phyloP scores from a whole-genome alignment of 2,113 vertebrate species.

The Redunca redunca region DNA sequence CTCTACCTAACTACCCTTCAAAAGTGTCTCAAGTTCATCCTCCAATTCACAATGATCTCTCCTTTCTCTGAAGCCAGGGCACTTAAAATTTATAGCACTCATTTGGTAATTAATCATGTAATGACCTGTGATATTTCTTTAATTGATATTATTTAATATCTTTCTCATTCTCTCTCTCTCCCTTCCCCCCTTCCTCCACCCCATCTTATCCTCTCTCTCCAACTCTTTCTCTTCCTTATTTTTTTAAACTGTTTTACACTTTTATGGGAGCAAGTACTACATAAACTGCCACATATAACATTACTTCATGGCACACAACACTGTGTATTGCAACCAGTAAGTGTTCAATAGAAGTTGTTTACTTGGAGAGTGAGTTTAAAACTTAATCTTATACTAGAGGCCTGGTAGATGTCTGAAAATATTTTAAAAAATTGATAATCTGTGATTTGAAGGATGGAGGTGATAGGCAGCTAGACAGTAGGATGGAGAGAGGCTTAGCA shows the following conservation, averaged over 20 bases:
- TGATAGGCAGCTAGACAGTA: neutral
- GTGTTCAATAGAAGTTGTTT: neutral
- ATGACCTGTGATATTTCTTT: slow-evolving; percentile 29
- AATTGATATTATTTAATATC: neutral
- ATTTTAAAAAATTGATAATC: slow-evolving; percentile 24
- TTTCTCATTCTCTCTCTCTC: neutral
- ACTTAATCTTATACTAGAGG: neutral
- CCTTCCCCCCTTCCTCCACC: neutral
- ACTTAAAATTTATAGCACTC: slow-evolving; percentile 28
- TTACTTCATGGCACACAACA: neutral
- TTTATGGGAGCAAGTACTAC: neutral
- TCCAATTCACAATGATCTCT: neutral
- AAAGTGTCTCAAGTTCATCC: neutral
- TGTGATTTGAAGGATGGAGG: neutral
- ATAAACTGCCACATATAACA: neutral
- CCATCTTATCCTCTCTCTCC: neutral
- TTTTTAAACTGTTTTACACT: slow-evolving; percentile 2
- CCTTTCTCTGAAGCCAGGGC: neutral
- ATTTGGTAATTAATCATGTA: slow-evolving; percentile 36
- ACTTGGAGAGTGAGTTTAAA: slow-evolving; percentile 14
- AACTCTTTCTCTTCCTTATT: neutral
- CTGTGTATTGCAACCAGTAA: neutral
- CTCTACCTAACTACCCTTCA: neutral
- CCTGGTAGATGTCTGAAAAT: slow-evolving; percentile 14
- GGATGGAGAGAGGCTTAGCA: neutral